Percentiles rank a stretch among this genome's conserved stretches.
Conservation (phyloP, 2,888 invertebrate genomes). For the Sericinus montela region DNA sequence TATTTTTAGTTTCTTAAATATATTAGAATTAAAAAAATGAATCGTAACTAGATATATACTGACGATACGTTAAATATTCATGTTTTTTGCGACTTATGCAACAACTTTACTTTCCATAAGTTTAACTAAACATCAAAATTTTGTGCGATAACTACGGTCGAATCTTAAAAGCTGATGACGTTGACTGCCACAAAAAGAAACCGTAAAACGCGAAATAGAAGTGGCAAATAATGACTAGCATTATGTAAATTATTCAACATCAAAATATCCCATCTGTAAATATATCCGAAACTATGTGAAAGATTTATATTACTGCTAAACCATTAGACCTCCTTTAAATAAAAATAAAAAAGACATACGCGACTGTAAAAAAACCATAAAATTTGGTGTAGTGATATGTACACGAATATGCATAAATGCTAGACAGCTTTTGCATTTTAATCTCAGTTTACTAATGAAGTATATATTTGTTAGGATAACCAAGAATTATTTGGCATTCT, state of each 20-base stretch:
- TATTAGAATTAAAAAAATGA: too few species aligned
- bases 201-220: background rate
- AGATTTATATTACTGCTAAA: background rate
- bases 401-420: too few species aligned
- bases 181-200: background rate
- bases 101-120: background rate
- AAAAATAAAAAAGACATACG: slow-evolving; percentile 3
- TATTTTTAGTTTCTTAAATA: too few species aligned
- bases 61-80: too few species aligned
- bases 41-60: too few species aligned
- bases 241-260: slow-evolving; percentile 1
- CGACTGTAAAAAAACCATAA: background rate
- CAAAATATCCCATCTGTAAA: background rate
- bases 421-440: too few species aligned
- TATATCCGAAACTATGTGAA: background rate
- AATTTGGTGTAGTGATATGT: background rate
- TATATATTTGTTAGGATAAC: too few species aligned
- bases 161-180: background rate
- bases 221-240: background rate
- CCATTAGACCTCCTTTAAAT: slow-evolving; percentile 2
- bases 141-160: background rate
- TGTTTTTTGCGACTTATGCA: background rate
- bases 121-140: background rate
- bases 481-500: too few species aligned
- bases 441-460: too few species aligned